phyloP scores from a whole-genome alignment of 2,113 vertebrate species.

The Melanocharis versteri region DNA sequence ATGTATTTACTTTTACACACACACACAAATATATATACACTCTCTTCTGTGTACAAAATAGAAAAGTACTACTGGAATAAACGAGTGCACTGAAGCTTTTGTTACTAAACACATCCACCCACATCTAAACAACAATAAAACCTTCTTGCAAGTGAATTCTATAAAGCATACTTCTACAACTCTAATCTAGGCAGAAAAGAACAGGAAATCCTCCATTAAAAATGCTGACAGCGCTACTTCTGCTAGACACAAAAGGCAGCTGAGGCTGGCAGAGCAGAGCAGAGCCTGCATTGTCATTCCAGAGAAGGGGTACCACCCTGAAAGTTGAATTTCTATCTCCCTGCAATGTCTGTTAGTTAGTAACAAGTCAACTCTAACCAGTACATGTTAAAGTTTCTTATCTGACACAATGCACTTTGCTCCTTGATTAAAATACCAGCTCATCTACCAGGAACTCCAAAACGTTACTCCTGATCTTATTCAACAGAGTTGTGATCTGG shows the following conservation, averaged over 20 bases:
- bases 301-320: neutral
- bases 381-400: neutral
- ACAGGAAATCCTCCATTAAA: slow-evolving; percentile 50
- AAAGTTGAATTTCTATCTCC: neutral
- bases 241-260: slow-evolving; percentile 13
- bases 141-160: neutral
- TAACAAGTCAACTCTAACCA: neutral
- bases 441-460: neutral
- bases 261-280: neutral
- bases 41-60: neutral
- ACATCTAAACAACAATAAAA: neutral
- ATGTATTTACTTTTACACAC: neutral
- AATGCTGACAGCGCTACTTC: slow-evolving; percentile 39
- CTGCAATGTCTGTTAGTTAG: neutral
- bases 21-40: neutral
- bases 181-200: neutral
- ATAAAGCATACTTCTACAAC: neutral
- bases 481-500: neutral
- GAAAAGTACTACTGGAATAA: neutral
- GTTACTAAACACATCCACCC: neutral
- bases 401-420: neutral
- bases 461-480: neutral
- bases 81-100: neutral
- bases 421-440: neutral
- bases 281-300: neutral